These are phyloP conservation scores for Corticium candelabrum DNA, from an alignment of 37 sponge, comb jelly and placozoan species.

Conservation along the genomic window DNA sequence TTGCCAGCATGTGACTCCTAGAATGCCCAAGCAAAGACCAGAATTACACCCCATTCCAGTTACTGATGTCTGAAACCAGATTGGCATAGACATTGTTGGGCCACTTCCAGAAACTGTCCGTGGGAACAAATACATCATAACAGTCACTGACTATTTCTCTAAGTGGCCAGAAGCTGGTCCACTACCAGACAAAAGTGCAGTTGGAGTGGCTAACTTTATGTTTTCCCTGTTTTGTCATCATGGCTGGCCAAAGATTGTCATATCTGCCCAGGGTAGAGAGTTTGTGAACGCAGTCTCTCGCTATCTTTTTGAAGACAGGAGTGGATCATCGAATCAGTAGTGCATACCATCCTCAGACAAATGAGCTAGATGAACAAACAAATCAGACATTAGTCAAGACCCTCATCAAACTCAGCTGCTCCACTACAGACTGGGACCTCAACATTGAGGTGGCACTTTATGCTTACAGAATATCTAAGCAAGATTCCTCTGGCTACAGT, in stretches of 20 bases:
- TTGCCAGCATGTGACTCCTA: conserved; percentile 16
- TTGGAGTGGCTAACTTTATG: too few species aligned
- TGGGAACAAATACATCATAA: too few species aligned
- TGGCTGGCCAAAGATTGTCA: too few species aligned
- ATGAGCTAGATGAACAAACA: conserved; percentile 17
- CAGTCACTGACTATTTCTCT: conserved; percentile 21
- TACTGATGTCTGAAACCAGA: conserved; percentile 9
- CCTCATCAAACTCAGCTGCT: neutral
- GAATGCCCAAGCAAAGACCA: conserved; percentile 16
- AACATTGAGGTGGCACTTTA: conserved; percentile 14
- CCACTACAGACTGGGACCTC: conserved; percentile 18
- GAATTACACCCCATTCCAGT: conserved; percentile 33
- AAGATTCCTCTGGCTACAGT: conserved; percentile 17
- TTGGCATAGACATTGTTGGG: conserved; percentile 11
- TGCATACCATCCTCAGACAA: too few species aligned
- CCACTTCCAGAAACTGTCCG: conserved; percentile 1
- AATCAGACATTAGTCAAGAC: conserved; percentile 14
- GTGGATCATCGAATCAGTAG: too few species aligned
- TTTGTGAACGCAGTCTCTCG: conserved; percentile 12
- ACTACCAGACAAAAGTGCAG: too few species aligned
- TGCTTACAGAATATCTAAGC: conserved; percentile 12
- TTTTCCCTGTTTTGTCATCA: too few species aligned
- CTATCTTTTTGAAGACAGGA: neutral
- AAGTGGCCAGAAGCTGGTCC: too few species aligned
- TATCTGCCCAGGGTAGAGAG: too few species aligned